These are phyloP conservation scores for Tokudaia tokunoshimensis DNA, from an alignment of 2,797 vertebrate species.

Conservation along the genomic window DNA sequence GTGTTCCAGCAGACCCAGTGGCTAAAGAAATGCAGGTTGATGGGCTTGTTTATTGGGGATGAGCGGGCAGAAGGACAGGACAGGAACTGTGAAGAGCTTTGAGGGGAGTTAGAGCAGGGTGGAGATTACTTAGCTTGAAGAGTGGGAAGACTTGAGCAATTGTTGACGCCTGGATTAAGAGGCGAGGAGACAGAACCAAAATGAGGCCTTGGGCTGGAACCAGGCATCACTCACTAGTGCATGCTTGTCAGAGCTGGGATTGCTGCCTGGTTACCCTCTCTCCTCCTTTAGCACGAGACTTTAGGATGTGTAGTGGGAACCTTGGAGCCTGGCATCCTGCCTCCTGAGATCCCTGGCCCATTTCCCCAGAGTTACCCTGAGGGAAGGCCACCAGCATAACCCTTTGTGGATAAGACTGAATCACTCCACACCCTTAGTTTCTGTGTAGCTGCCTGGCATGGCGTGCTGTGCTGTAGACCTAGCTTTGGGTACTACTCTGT, in stretches of 20 bases:
- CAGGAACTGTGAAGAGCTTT: background rate
- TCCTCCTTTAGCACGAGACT: background rate
- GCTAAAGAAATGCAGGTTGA: background rate
- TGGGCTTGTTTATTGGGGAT: background rate
- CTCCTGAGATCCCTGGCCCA: background rate
- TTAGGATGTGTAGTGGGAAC: background rate
- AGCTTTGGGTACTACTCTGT: background rate
- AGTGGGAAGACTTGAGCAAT: background rate
- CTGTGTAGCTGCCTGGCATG: background rate
- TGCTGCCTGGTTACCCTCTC: constrained; percentile 2
- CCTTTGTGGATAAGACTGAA: background rate
- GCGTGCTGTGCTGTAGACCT: background rate
- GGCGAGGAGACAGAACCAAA: background rate
- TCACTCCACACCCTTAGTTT: background rate
- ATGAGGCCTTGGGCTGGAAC: background rate
- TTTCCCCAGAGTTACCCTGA: background rate
- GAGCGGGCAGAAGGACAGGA: background rate
- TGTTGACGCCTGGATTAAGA: background rate
- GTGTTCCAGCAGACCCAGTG: background rate
- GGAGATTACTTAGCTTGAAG: background rate
- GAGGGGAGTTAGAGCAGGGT: background rate
- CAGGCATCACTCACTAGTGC: background rate
- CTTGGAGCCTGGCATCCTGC: background rate
- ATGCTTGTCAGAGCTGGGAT: background rate
- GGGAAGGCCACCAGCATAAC: background rate